Evolutionary conservation across 2,113 vertebrate genomes (phyloP), one percentile per base, ranked within the genome.

Genomic region (Lagopus muta): DNA sequence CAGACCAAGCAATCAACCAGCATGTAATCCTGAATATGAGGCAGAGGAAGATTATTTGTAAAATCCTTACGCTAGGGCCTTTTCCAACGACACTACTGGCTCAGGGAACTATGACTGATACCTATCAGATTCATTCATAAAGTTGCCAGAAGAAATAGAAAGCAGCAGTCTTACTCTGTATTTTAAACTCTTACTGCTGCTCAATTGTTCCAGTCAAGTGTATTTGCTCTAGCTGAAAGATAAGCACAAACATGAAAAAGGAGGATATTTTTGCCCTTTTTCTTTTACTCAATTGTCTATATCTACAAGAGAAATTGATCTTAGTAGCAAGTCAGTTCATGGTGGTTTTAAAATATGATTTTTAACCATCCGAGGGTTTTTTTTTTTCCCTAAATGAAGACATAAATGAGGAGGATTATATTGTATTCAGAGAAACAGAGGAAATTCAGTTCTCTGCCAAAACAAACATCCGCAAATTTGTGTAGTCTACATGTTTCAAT

Each of bases 341-440:
- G 36, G 22, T 55, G 34, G 11, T 42, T 92, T 81, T 61, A 79
- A 62, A 58, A 77, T 61, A 30, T 58, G 36, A 58, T 71, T 80
- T 92, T 74, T 62, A 72, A 58, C 70, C 71, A 19, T 72, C 84
- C 40, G 10, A 67, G 24, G 10, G 5, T 24, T 50, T 50, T 13
- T 78, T 43, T 52, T 79, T 45, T 11, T 1, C 2, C 32, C 13
- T 8, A 67, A 77, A 60, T 38, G 42, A 84, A 79, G 70, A 85
- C 74, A 78, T 75, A 76, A 86, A 85, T 87, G 83, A 89, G 74
- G 86, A 90, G 72, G 57, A 85, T 72, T 82, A 82, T 86, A 93
- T 95, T 97, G 97, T 98, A 93, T 95, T 97, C 91, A 92, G 87
- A 88, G 78, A 90, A 95, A 93, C 80, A 57, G 91, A 95, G 92